Base-by-base conservation (phyloP, 2,797 vertebrate species). In the Hoplostethus mediterraneus region DNA sequence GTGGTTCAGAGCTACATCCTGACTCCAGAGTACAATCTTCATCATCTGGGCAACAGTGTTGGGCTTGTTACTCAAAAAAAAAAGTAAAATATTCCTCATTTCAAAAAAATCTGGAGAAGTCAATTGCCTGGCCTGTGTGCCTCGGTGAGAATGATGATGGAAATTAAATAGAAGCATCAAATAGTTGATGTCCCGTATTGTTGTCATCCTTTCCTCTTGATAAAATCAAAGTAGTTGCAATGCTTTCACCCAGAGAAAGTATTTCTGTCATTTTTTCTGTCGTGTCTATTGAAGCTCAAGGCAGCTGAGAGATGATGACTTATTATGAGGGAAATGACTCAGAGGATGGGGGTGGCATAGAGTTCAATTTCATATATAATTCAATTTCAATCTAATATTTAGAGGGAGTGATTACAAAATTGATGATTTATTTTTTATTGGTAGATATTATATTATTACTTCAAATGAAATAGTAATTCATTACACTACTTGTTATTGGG, bases 381-480 rank as follows among this genome's bases (percentile, higher is more conserved):
- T 91, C 74, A 86, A 90, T 90, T 90, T 88, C 82, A 87, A 82
- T 87, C 78, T 80, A 75, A 90, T 90, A 80, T 90, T 82, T 80
- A 67, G 81, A 69, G 65, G 55, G 67, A 66, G 82, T 70, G 66
- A 71, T 67, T 54, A 62, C 71, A 82, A 83, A 89, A 85, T 79
- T 76, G 81, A 89, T 89, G 44, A 66, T 66, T 86, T 84, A 67
- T 79, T 84, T 75, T 87, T 77, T 83, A 78, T 88, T 76, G 52
- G 67, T 30, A 48, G 72, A 81, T 59, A 69, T 72, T 63, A 53
- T 77, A 51, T 78, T 84, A 84, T 80, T 59, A 44, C 55, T 57
- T 77, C 82, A 77, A 88, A 81, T 77, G 64, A 87, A 87, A 52
- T 25, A 42, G 11, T 12, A 42, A 42, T 42, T 42, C 40, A 42